Evolutionary conservation across 2,797 vertebrate species (phyloP), one percentile per base, ranked within the genome.

Genomic region (Cuculus canorus): DNA sequence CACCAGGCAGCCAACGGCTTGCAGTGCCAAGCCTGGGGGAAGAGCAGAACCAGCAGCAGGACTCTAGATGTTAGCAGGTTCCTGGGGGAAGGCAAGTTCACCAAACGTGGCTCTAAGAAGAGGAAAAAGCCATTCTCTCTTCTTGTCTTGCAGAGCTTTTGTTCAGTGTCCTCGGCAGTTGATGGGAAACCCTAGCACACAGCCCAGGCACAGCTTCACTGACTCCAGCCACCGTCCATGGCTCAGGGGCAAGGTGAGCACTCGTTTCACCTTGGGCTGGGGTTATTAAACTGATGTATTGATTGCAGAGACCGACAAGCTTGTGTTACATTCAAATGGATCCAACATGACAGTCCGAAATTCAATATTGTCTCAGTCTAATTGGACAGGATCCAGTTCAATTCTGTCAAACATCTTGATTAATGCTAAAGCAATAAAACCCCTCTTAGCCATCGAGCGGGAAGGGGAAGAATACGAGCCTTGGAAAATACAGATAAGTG

Each of bases 341-440:
- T 72, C 88, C 89, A 92, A 35, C 48, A 2, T 6, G 86, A 84
- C 73, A 48, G 80, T 45, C 47, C 3, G 91, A 80, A 93, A 95
- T 37, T 54, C 88, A 80, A 9, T 64, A 70, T 53, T 61, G 59
- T 83, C 91, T 86, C 23, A 5, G 76, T 17, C 76, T 72, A n/a
- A 61, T 2, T 92, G 86, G 88, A 48, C 22, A 2, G 23, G 54
- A 86, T 65, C 91, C 94, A 92, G 83, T 18, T 75, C 92, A 41
- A 43, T 32, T 35, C 91, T 80, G 76, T 33, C 93, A 75, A 56
- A 24, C 0, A 32, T 47, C 84, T 56, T 76, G 82, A 78, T 81
- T 28, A 59, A 88, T 37, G 87, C 54, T 22, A 63, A 72, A 86
- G 93, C 88, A 75, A 92, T 80, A 86, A 95, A 95, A 89, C 7